phyloP scores from a whole-genome alignment of 2,113 vertebrate species.

The Calidris pygmaea region DNA sequence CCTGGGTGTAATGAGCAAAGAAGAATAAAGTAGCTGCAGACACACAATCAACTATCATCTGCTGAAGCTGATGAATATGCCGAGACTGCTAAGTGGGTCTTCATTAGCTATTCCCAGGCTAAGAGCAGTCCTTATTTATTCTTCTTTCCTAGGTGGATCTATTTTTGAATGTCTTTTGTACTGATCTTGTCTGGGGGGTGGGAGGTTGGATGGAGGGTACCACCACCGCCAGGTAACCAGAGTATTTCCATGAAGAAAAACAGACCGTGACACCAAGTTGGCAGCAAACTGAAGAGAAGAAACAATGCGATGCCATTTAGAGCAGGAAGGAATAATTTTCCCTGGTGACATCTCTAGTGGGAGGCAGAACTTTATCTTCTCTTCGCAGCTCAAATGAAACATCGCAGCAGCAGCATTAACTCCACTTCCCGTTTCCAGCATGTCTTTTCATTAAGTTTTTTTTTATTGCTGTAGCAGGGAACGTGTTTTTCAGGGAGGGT shows the following conservation, averaged over 20 bases:
- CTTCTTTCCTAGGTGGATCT: slow-evolving; percentile 26
- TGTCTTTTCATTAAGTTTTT: background rate
- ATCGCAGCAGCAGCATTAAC: background rate
- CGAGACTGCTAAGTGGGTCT: slow-evolving; percentile 45
- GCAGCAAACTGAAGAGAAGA: background rate
- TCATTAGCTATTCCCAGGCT: slow-evolving; percentile 48
- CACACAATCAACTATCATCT: slow-evolving; percentile 50
- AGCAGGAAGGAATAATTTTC: slow-evolving; percentile 40
- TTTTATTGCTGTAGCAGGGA: background rate
- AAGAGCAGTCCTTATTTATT: slow-evolving; percentile 33
- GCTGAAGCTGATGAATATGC: slow-evolving; percentile 54
- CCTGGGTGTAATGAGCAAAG: slow-evolving; percentile 34
- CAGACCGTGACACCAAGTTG: background rate
- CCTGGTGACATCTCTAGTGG: background rate
- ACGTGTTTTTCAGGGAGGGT: background rate
- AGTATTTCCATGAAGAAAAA: background rate
- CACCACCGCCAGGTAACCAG: background rate
- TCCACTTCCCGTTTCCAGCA: background rate
- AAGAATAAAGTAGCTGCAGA: slow-evolving; percentile 26
- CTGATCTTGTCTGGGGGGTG: background rate
- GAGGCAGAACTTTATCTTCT: slow-evolving; percentile 48
- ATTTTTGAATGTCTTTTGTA: slow-evolving; percentile 16
- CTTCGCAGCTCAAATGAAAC: slow-evolving; percentile 18
- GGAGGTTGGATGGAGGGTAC: background rate
- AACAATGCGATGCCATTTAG: background rate